A percentile compares a stretch with the other conserved stretches of the same genome.
Conservation (phyloP, 2,113 vertebrate species). For the Chaetodon auriga region DNA sequence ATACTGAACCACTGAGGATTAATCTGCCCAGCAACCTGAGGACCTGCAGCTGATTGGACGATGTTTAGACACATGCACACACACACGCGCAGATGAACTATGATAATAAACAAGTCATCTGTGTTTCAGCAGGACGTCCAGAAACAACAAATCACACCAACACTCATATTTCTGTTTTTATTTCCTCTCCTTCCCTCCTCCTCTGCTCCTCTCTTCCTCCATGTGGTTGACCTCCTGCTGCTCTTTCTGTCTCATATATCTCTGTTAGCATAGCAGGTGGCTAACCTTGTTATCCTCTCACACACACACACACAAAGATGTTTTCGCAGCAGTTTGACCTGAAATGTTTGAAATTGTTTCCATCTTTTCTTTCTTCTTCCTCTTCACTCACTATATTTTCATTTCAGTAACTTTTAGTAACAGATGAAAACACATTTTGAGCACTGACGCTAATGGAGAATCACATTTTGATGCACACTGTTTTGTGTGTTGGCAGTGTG, state of each 20-base stretch:
- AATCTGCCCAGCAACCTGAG: not conserved
- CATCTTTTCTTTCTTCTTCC: not conserved
- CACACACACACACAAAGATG: not conserved
- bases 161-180: too few relatives aligned
- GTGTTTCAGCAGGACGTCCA: constrained; percentile 16
- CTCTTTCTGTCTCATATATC: not conserved
- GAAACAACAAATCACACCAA: constrained; percentile 1
- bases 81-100: not conserved
- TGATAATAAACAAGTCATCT: constrained; percentile 7
- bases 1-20: not conserved
- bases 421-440: not conserved
- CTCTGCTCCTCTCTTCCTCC: not conserved
- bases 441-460: too few relatives aligned
- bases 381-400: not conserved
- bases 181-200: not conserved
- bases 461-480: too few relatives aligned
- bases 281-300: constrained; percentile 14
- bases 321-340: constrained; percentile 31
- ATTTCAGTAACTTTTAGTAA: not conserved
- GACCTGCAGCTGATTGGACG: not conserved
- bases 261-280: constrained; percentile 23
- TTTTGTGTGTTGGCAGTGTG: too few relatives aligned
- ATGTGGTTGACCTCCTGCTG: constrained; percentile 18
- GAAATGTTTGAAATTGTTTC: constrained; percentile 26
- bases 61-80: not conserved